Conservation (phyloP, 2,888 invertebrate species). For the Noctua pronuba region DNA sequence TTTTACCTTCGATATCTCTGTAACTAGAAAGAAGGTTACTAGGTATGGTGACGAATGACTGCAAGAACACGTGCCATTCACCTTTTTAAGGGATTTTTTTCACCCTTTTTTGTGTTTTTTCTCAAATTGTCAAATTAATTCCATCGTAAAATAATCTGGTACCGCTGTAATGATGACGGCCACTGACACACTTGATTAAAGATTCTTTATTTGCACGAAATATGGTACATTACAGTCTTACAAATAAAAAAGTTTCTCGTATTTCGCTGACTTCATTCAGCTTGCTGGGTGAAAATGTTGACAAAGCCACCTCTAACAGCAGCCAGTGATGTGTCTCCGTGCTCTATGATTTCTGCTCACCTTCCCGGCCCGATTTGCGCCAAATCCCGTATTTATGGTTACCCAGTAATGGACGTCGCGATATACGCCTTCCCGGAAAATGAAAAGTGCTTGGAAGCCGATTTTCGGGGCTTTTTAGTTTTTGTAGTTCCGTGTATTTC, state of each 20-base stretch:
- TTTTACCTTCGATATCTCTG: too few species aligned
- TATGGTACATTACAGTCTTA: neutral
- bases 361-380: constrained; percentile 30
- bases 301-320: constrained; percentile 3
- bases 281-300: neutral
- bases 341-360: constrained; percentile 18
- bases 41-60: too few species aligned
- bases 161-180: neutral
- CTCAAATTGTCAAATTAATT: too few species aligned
- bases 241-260: too few species aligned
- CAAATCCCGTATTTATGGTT: constrained; percentile 57
- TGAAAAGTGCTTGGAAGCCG: constrained; percentile 54
- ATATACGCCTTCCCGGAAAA: constrained; percentile 38
- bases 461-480: constrained; percentile 45
- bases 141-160: too few species aligned
- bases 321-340: neutral
- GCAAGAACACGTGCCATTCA: too few species aligned
- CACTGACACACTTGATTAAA: neutral
- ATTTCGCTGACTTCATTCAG: neutral
- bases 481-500: constrained; percentile 36
- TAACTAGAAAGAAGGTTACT: too few species aligned
- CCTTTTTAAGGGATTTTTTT: too few species aligned
- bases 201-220: neutral
- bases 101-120: too few species aligned
- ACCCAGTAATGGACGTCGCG: constrained; percentile 53